Base-by-base conservation (phyloP, 2,797 vertebrate genomes). In the Halcyon chelicuti region DNA sequence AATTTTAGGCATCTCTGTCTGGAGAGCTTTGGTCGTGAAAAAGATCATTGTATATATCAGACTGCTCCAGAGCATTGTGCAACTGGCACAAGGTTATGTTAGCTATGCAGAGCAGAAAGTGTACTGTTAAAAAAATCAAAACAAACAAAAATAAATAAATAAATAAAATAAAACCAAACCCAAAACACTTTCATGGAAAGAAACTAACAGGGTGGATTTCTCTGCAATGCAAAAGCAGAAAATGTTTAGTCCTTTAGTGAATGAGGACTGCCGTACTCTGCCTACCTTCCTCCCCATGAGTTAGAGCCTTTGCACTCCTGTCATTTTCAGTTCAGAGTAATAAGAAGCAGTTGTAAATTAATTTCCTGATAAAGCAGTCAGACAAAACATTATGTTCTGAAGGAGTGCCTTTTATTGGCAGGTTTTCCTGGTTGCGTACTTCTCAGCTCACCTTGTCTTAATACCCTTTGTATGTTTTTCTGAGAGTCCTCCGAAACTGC, bases 351-450 rank as follows among this genome's bases (percentile, higher is more conserved):
- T 95, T 96, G 94, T 97, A 95, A 97, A 95, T 88, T 78, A 90
- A 95, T 95, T 77, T 91, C 81, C 86, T 86, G 93, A 94, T 95
- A 86, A 88, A 94, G 87, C 75, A 54, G 73, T 89, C 71, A 78
- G 88, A 96, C 92, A 74, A 97, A 95, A 97, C 96, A 72, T 68
- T 96, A 40, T 97, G 95, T 97, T 96, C 97, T 95, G 71, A 92
- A 94, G 95, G 96, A 94, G 91, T 79, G 78, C 81, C 96, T 66
- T 96, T 94, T 94, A 72, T 66, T 97, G 97, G 96, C 95, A 95
- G 57, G 72, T 95, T 91, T 82, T 90, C 93, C 94, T 90, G 73
- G 88, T 96, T 95, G 70, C 91, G 58, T 96, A 63, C 91, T 95
- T 97, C 76, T 73, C 47, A 40, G 60, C 95, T 98, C 97, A 97